Base-by-base conservation (phyloP, 2,888 invertebrate species). In the Pachliopta kotzebuea region DNA sequence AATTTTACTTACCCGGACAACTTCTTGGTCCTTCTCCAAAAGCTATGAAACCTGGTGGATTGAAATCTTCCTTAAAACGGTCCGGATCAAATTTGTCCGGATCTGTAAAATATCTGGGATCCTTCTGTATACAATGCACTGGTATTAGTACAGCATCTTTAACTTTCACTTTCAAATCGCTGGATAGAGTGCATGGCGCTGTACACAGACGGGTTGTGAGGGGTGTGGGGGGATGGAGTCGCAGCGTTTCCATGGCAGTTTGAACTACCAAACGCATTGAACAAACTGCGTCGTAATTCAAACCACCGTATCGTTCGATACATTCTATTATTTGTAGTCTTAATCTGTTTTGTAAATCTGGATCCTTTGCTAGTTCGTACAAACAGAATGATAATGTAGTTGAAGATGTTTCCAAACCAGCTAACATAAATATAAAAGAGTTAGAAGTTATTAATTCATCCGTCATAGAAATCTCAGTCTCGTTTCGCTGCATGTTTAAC, bases 401-500 rank as follows among this genome's bases (percentile, higher is more conserved):
- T 26, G 91, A 79, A 17, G 90, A 85, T 9, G 91, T 86, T 71
- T 91, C 91, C 68, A 91, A 72, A 2, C 91, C 91, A n/a, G 91
- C 91, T 64, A 91, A 67, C 88, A 91, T 88, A 71, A 91, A 91
- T 83, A 91, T 91, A 73, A 91, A 91, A 60, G 91, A 91, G 76
- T 90, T 91, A 18, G 91, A 91, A 49, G 85, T 90, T 78, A 91
- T 91, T 70, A 91, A 78, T 66, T 83, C 85, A 76, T 91, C 90
- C 11, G 90, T 88, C 88, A 91, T 91, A 55, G 72, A 69, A 71
- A 90, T 86, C 62, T 72, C 78, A 14, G 72, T 78, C 68, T 86
- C 83, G 7, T 79, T 79, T 68, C 83, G 83, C 73, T 91, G 90
- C 56, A 87, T 86, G 65, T 90, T 90, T 67, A 91, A 77, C 90